Percentiles rank a stretch among this genome's conserved stretches.
Evolutionary conservation across 37 sponge, comb jelly and placozoan species (phyloP).

Genomic region (Geodia barretti): DNA sequence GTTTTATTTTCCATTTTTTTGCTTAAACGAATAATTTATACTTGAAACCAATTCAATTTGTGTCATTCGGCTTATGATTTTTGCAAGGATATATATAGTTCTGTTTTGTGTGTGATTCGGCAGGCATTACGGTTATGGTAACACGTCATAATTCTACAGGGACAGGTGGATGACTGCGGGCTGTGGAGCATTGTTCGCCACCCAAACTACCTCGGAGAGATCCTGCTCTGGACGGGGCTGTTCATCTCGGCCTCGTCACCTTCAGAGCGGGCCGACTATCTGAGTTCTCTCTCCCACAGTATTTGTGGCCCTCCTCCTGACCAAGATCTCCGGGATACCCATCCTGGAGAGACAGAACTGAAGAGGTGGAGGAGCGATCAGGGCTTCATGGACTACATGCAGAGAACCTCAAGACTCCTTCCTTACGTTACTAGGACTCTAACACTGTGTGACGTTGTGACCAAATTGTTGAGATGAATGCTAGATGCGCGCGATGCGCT

Average conservation of each 20-base stretch:
- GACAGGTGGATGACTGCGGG: constrained; percentile 75
- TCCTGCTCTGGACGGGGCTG: constrained; percentile 90
- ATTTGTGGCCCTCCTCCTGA: constrained; percentile 68
- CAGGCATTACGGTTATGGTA: no score
- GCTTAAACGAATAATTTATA: no score
- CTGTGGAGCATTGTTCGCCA: constrained; percentile 88
- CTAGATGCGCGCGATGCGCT: no score
- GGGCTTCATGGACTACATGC: constrained; percentile 59
- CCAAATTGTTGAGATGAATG: no score
- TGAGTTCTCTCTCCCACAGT: constrained; percentile 73
- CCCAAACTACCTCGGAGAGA: constrained; percentile 98
- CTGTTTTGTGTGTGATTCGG: no score
- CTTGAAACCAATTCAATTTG: no score
- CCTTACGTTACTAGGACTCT: constrained; percentile 90
- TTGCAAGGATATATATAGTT: no score
- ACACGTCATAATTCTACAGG: no score
- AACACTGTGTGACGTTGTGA: no score
- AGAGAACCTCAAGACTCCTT: constrained; percentile 64
- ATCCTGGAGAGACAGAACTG: constrained; percentile 79
- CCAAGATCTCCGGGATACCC: constrained; percentile 81
- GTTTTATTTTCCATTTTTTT: no score
- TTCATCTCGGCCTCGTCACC: constrained; percentile 87
- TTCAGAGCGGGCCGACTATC: constrained; percentile 60
- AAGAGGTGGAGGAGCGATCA: constrained; percentile 79
- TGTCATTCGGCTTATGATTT: no score